A percentile compares a stretch with the other conserved stretches of the same genome.
phyloP scores from a whole-genome alignment of 2,113 vertebrate species.

The Zosterops hypoxanthus region DNA sequence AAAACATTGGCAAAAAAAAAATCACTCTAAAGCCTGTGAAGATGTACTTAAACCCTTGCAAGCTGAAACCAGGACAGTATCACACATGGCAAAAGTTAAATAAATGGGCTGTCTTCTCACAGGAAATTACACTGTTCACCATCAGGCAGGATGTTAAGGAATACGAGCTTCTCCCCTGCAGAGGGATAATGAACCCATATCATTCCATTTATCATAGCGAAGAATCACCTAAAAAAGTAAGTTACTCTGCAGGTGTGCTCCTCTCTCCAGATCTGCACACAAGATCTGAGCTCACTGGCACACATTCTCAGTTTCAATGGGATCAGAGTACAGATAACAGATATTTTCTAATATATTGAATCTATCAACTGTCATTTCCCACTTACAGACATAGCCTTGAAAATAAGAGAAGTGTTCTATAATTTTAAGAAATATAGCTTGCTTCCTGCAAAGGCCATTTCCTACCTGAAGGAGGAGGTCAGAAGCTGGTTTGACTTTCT shows the following conservation, averaged over 20 bases:
- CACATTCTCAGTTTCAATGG: not conserved
- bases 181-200: conserved; percentile 57
- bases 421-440: not conserved
- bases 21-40: not conserved
- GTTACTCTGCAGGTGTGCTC: conserved; percentile 25
- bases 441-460: not conserved
- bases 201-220: conserved; percentile 13
- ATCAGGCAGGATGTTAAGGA: conserved; percentile 29
- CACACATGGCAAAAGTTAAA: conserved; percentile 48
- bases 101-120: conserved; percentile 30
- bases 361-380: not conserved
- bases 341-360: conserved; percentile 30
- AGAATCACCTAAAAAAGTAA: conserved; percentile 17
- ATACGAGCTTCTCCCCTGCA: conserved; percentile 23
- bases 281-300: not conserved
- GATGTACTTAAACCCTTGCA: not conserved
- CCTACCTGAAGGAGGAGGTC: conserved; percentile 90
- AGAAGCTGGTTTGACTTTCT: conserved; percentile 85
- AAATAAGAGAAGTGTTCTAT: not conserved
- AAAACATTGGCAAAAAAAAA: not conserved
- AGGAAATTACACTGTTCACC: conserved; percentile 58
- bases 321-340: not conserved
- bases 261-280: not conserved
- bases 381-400: not conserved
- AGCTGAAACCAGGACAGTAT: not conserved